Conservation (phyloP, 2,797 vertebrate genomes). For the Spheniscus humboldti region DNA sequence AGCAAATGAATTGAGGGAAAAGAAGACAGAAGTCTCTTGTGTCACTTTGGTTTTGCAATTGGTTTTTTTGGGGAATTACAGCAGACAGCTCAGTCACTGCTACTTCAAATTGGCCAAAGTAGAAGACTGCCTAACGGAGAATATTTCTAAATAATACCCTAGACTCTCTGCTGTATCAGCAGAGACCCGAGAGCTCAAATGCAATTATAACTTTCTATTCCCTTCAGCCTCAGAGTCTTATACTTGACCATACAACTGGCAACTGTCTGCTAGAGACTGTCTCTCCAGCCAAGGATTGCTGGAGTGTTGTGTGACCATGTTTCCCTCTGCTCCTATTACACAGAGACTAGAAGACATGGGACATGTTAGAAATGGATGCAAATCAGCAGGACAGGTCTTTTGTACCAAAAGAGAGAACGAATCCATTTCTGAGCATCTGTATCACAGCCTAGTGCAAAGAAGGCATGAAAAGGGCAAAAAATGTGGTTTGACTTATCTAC, state of each 20-base stretch:
- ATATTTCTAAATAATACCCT: constrained; percentile 5
- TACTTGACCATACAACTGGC: not conserved
- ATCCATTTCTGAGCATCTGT: not conserved
- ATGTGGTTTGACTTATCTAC: not conserved
- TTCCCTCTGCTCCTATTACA: not conserved
- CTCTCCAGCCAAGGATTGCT: not conserved
- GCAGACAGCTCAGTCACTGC: not conserved
- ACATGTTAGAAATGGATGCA: not conserved
- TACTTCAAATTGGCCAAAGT: not conserved
- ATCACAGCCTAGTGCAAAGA: not conserved
- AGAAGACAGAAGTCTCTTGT: not conserved
- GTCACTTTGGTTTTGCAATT: not conserved
- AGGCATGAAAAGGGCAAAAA: not conserved
- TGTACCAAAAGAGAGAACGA: not conserved
- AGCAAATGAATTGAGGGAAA: not conserved
- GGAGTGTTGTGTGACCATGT: not conserved
- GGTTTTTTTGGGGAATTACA: not conserved
- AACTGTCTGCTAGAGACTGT: not conserved
- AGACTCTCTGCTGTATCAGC: not conserved
- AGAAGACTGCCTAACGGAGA: not conserved
- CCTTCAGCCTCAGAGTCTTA: not conserved
- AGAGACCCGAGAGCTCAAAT: not conserved
- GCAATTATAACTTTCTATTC: not conserved
- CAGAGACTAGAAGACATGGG: not conserved
- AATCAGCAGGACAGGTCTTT: not conserved